Evolutionary conservation across 1,140 invertebrate genomes (phyloP).

Genomic region (Scaptomyza pallida): DNA sequence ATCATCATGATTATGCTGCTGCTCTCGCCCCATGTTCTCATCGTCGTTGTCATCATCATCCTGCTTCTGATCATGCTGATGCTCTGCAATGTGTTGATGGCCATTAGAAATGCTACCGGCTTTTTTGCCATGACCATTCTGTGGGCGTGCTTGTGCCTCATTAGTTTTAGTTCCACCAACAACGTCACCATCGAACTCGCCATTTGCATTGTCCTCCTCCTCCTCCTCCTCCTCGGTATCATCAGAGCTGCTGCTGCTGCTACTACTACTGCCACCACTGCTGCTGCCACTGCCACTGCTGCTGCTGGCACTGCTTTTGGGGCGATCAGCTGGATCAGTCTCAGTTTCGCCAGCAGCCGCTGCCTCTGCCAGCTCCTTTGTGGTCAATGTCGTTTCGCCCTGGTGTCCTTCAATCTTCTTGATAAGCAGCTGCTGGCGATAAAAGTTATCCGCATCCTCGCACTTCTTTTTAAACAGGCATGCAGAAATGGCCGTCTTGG

Average conservation of each 20-base stretch:
- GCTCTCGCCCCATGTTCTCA: constrained; percentile 26
- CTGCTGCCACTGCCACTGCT: constrained; percentile 41
- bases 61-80: neutral
- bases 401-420: constrained; percentile 65
- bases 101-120: constrained; percentile 38
- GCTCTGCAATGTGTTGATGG: constrained; percentile 13
- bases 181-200: neutral
- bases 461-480: constrained; percentile 81
- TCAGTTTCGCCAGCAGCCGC: neutral
- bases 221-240: constrained; percentile 46
- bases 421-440: constrained; percentile 75
- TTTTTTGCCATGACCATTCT: constrained; percentile 41
- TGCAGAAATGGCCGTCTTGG: constrained; percentile 76
- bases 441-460: constrained; percentile 81
- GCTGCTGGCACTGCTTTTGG: constrained; percentile 32
- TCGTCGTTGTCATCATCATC: neutral
- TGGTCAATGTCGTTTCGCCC: neutral
- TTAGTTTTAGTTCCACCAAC: neutral
- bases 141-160: constrained; percentile 17
- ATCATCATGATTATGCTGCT: constrained; percentile 12
- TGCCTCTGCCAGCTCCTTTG: neutral
- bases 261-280: constrained; percentile 51
- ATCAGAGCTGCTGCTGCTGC: constrained; percentile 61
- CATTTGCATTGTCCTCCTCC: constrained; percentile 32
- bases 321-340: neutral